Conservation (phyloP, 2,888 invertebrate species). For the Hydropsyche betteni region DNA sequence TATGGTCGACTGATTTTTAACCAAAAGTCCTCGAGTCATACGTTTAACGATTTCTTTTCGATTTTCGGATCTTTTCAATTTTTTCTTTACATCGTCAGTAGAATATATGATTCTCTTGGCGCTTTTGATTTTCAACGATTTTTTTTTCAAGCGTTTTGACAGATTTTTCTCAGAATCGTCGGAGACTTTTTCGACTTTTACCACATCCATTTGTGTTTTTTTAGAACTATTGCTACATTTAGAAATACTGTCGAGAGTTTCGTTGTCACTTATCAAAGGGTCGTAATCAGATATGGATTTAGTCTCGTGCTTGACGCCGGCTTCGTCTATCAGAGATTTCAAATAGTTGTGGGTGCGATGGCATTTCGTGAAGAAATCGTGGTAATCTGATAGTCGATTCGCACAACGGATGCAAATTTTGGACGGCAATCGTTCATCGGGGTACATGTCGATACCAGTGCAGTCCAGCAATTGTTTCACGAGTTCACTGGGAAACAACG, state of each 20-base stretch:
- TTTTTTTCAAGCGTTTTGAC: too few relatives aligned
- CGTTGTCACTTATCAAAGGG: neutral
- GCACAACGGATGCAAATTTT: neutral
- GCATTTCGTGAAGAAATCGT: neutral
- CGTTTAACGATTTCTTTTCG: too few relatives aligned
- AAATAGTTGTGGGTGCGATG: neutral
- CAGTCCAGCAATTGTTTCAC: neutral
- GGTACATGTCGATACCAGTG: neutral
- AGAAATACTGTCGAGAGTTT: neutral
- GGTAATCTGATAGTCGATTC: neutral
- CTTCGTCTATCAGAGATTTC: constrained; percentile 1
- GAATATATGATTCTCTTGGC: constrained; percentile 47
- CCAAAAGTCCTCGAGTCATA: too few relatives aligned
- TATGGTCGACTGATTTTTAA: constrained; percentile 54
- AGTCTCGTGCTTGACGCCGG: too few relatives aligned
- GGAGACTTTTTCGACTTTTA: neutral
- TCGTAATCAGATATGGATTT: neutral
- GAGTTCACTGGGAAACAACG: too few relatives aligned
- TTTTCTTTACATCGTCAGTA: too few relatives aligned
- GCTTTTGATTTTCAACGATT: too few relatives aligned
- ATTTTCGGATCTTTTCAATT: too few relatives aligned
- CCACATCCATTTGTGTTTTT: too few relatives aligned
- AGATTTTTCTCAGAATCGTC: too few relatives aligned
- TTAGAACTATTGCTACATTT: neutral
- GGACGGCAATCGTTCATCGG: neutral